These are phyloP conservation scores for Phaethornis superciliosus DNA, from an alignment of 2,113 vertebrate species.

Conservation along the genomic window DNA sequence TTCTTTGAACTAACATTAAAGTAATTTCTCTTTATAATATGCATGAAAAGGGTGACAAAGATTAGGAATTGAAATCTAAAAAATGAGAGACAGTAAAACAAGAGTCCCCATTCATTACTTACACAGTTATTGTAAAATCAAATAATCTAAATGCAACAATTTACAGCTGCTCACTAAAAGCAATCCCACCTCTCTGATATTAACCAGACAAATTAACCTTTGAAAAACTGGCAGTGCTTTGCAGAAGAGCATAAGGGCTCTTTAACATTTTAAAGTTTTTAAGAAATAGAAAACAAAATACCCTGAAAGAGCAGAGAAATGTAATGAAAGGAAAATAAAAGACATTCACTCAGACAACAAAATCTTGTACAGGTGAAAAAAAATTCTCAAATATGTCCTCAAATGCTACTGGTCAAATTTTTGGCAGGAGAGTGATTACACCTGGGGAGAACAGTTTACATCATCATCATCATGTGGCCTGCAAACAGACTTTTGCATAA, in stretches of 20 bases:
- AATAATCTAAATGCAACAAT: neutral
- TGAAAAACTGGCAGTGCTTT: neutral
- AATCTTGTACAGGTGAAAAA: constrained; percentile 22
- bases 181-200: rapidly evolving
- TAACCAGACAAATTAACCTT: neutral
- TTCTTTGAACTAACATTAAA: neutral
- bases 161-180: neutral
- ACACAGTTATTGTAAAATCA: neutral
- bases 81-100: neutral
- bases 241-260: neutral
- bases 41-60: neutral
- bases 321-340: neutral
- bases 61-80: neutral
- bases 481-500: constrained; percentile 55
- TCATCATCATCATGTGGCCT: constrained; percentile 66
- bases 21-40: neutral
- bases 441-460: constrained; percentile 56
- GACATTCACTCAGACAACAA: neutral
- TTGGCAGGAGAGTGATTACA: constrained; percentile 56
- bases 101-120: neutral
- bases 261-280: neutral
- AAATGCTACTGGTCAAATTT: constrained; percentile 54
- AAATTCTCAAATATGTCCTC: neutral
- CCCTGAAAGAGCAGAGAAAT: neutral
- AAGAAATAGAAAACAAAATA: neutral